A percentile compares a stretch with the other conserved stretches of the same genome.
phyloP scores from a whole-genome alignment of 2,888 invertebrate species.

The Cephonodes hylas region DNA sequence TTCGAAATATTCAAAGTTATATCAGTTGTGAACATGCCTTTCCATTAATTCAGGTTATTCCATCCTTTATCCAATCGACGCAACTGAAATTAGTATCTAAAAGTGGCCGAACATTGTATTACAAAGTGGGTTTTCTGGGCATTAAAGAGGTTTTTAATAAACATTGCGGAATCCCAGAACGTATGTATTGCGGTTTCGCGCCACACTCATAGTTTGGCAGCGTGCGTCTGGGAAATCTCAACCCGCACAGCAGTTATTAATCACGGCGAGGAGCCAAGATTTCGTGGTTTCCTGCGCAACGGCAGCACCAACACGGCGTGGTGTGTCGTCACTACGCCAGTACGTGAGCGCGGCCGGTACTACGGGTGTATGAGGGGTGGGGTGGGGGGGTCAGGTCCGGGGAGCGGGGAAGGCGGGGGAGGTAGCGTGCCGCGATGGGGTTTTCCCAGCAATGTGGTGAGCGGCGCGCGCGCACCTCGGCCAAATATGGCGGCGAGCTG shows the following conservation, averaged over 20 bases:
- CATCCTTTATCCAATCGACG: too few relatives aligned
- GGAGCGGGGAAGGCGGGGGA: slow-evolving; percentile 27
- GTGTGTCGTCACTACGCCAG: slow-evolving; percentile 20
- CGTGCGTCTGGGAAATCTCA: not conserved
- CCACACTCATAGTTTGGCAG: not conserved
- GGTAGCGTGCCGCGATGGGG: slow-evolving; percentile 50
- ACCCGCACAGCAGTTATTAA: not conserved
- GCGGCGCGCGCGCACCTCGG: slow-evolving; percentile 45
- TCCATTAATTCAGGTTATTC: too few relatives aligned
- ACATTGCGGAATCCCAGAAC: not conserved
- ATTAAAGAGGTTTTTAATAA: not conserved
- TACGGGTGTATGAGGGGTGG: slow-evolving; percentile 8
- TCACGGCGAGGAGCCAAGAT: not conserved
- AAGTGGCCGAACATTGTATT: too few relatives aligned
- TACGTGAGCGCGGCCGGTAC: slow-evolving; percentile 17
- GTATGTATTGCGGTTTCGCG: not conserved
- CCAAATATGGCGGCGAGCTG: slow-evolving; percentile 59
- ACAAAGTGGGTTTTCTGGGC: too few relatives aligned
- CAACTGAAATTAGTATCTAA: too few relatives aligned
- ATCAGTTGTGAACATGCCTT: too few relatives aligned
- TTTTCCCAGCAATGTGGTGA: slow-evolving; percentile 75
- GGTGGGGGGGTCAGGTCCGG: slow-evolving; percentile 28
- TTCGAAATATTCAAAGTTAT: too few relatives aligned
- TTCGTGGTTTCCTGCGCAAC: not conserved
- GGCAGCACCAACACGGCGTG: not conserved